Percentiles rank a stretch among this genome's conserved stretches.
These are phyloP conservation scores for Drosophila trapezifrons DNA, from an alignment of 1,140 invertebrate species.

Conservation along the genomic window DNA sequence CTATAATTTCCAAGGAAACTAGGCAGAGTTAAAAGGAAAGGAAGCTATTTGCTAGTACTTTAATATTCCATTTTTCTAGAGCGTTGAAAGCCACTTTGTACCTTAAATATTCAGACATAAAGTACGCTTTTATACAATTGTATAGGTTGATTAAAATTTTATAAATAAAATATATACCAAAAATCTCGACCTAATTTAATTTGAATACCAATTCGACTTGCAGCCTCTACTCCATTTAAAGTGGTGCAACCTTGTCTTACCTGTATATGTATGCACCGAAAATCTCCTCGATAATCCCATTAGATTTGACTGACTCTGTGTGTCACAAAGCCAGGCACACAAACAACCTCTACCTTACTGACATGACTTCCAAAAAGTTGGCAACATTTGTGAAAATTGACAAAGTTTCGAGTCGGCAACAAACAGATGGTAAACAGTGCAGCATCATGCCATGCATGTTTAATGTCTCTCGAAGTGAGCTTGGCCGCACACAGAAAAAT, in stretches of 20 bases:
- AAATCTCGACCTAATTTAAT: neutral
- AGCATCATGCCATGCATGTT: slow-evolving; percentile 48
- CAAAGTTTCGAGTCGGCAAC: slow-evolving; percentile 56
- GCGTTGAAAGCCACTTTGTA: no score
- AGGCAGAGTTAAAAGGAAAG: neutral
- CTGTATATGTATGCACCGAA: slow-evolving; percentile 10
- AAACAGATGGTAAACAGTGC: slow-evolving; percentile 58
- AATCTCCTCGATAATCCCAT: slow-evolving; percentile 29
- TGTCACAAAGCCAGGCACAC: slow-evolving; percentile 28
- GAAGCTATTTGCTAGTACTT: neutral
- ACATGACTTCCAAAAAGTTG: slow-evolving; percentile 58
- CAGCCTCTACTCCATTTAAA: slow-evolving; percentile 3
- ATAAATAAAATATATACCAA: neutral
- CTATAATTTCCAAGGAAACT: no score
- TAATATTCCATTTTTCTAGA: no score
- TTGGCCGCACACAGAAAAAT: slow-evolving; percentile 7
- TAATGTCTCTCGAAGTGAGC: slow-evolving; percentile 29
- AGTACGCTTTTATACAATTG: no score
- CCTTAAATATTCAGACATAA: no score
- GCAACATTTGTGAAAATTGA: slow-evolving; percentile 59
- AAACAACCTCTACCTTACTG: slow-evolving; percentile 34
- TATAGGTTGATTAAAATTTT: no score
- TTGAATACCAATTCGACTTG: neutral
- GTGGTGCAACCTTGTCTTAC: slow-evolving; percentile 13
- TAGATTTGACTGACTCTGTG: slow-evolving; percentile 20